Percentiles rank a stretch among this genome's conserved stretches.
Evolutionary conservation across 2,797 vertebrate genomes (phyloP).

Genomic region (Phalloptychus januarius): DNA sequence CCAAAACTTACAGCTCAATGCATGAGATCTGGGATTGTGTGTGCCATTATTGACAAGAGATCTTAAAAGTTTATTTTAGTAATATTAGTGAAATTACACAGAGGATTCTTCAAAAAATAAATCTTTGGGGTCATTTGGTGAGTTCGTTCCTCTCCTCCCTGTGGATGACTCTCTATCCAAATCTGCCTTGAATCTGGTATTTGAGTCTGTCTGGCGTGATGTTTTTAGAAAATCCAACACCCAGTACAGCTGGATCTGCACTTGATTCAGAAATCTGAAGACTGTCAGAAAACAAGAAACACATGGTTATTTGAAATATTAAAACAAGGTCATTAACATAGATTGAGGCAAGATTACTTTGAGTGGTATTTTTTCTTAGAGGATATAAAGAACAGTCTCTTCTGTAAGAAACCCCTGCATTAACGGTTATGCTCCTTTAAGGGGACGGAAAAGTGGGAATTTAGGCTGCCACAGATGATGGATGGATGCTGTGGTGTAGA

Average conservation of each 20-base stretch:
- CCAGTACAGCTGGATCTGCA: slow-evolving; percentile 23
- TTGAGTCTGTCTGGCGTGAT: slow-evolving; percentile 17
- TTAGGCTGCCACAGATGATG: slow-evolving; percentile 77
- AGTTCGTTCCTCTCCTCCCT: slow-evolving; percentile 7
- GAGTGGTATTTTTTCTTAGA: slow-evolving; percentile 32
- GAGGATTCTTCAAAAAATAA: slow-evolving; percentile 11
- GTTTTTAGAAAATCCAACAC: slow-evolving; percentile 42
- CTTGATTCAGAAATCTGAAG: slow-evolving; percentile 32
- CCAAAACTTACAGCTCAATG: neutral
- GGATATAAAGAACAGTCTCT: slow-evolving; percentile 49
- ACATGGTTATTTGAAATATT: slow-evolving; percentile 51
- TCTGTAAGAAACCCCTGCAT: slow-evolving; percentile 53
- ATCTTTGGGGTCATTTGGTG: neutral
- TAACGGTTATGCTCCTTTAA: slow-evolving; percentile 48
- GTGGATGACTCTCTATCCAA: slow-evolving; percentile 30
- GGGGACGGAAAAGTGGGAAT: slow-evolving; percentile 62
- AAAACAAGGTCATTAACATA: slow-evolving; percentile 47
- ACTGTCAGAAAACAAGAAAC: slow-evolving; percentile 39
- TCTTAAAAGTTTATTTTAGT: slow-evolving; percentile 21
- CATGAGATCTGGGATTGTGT: slow-evolving; percentile 7
- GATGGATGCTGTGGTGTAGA: slow-evolving; percentile 72
- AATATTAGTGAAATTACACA: slow-evolving; percentile 23
- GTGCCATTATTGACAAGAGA: slow-evolving; percentile 17
- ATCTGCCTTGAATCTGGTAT: slow-evolving; percentile 35
- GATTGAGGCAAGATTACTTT: slow-evolving; percentile 40